Evolutionary conservation across 2,888 invertebrate genomes (phyloP), one percentile per base, ranked within the genome.

Genomic region (Sclerodermus sp.): DNA sequence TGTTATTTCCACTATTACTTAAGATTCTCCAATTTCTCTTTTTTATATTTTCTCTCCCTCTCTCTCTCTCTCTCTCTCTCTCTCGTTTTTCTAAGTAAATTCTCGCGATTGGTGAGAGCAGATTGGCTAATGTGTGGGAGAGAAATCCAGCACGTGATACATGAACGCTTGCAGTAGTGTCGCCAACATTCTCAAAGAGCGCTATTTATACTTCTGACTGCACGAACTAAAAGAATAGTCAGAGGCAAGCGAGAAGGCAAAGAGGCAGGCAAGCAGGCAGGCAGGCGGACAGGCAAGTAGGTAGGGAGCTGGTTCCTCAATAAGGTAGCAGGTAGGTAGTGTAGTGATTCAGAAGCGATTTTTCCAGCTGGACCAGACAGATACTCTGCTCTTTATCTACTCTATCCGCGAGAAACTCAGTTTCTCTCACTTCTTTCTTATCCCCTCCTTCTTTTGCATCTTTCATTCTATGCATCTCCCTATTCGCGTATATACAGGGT

Each of bases 271-370:
- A 12, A 34, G 34, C 34, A 34, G 10, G 13, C 34, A 13, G n/a
- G 12, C 34, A 34, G 34, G 34, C n/a, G n/a, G 10, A 4, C 13
- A 12, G 4, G 34, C 34, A 12, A 34, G 34, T 12, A 34, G 10
- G 13, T 12, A 13, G 34, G 10, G 57, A 71, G 71, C 71, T 68
- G 58, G 71, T 73, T 71, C 70, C 74, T 74, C 70, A 68, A 74
- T 74, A 74, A 69, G 74, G 73, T 66, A 70, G 68, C 71, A 72
- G 72, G 73, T 66, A 54, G 68, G 58, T 58, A 54, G 68, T 59
- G 59, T 63, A 62, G 68, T 74, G 73, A 74, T 70, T 74, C 73
- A 74, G 70, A 66, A 57, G 40, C 49, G 53, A 66, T 70, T 70
- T 71, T 71, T 71, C 61, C 63, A 61, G 48, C 60, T 55, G 60